Evolutionary conservation across 1,140 invertebrate genomes (phyloP).

Genomic region (Solen grandis): DNA sequence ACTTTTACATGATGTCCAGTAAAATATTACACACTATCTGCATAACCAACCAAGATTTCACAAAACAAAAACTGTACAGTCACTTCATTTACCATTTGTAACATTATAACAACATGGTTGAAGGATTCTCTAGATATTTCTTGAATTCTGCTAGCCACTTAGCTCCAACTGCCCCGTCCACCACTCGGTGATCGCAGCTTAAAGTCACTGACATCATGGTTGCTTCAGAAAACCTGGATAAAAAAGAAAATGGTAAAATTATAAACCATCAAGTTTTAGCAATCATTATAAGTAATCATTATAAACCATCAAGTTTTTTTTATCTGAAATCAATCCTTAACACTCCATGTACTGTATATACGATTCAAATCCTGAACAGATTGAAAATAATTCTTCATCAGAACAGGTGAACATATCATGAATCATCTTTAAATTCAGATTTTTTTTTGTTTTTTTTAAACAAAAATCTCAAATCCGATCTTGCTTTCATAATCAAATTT

Average conservation of each 20-base stretch:
- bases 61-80: too few species aligned
- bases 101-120: conserved; percentile 86
- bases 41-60: too few species aligned
- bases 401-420: too few species aligned
- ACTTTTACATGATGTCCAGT: too few species aligned
- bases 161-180: conserved; percentile 88
- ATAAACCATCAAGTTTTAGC: not conserved
- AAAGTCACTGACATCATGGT: conserved; percentile 86
- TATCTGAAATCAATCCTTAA: not conserved
- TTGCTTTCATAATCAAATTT: too few species aligned
- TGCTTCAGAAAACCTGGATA: conserved; percentile 81
- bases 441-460: too few species aligned
- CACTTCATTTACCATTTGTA: too few species aligned
- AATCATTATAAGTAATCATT: not conserved
- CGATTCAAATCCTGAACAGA: too few species aligned
- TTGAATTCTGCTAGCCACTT: conserved; percentile 86
- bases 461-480: too few species aligned
- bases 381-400: too few species aligned
- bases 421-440: too few species aligned
- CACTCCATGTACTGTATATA: not conserved
- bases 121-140: conserved; percentile 85
- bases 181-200: conserved; percentile 88
- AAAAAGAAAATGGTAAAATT: not conserved
- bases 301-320: not conserved
- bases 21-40: too few species aligned